phyloP scores from a whole-genome alignment of 2,113 vertebrate species.

The Drymodes brunneopygia region DNA sequence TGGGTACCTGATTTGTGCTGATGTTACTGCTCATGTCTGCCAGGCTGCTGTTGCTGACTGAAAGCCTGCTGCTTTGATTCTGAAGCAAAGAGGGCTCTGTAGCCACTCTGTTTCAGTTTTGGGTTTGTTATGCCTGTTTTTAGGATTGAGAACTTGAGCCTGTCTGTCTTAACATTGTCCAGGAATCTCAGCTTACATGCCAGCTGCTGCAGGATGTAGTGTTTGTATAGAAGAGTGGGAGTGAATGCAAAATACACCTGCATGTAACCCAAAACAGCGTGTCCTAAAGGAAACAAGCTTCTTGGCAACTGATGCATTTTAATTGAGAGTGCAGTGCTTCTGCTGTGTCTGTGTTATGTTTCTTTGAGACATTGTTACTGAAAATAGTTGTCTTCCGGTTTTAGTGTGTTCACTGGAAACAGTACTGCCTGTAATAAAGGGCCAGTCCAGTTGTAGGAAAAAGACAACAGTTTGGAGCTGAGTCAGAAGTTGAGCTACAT shows the following conservation, averaged over 20 bases:
- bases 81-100: neutral
- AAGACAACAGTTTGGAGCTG: conserved; percentile 44
- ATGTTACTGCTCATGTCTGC: neutral
- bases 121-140: neutral
- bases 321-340: neutral
- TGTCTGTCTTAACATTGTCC: neutral
- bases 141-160: neutral
- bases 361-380: neutral
- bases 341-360: neutral
- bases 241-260: neutral
- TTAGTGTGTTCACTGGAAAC: neutral
- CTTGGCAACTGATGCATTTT: neutral
- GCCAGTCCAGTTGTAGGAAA: neutral
- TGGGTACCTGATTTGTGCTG: neutral
- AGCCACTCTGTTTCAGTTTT: neutral
- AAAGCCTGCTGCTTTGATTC: neutral
- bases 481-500: neutral
- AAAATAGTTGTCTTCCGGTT: neutral
- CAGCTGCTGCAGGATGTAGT: neutral
- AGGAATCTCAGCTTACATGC: neutral
- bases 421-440: neutral
- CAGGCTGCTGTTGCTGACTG: neutral
- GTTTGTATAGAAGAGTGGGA: neutral
- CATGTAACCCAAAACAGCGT: neutral
- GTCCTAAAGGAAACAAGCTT: neutral